Evolutionary conservation across 35 echinoderm and acorn worm genomes (phyloP), one percentile per base, ranked within the genome.

Genomic region (Heliocidaris tuberculata): DNA sequence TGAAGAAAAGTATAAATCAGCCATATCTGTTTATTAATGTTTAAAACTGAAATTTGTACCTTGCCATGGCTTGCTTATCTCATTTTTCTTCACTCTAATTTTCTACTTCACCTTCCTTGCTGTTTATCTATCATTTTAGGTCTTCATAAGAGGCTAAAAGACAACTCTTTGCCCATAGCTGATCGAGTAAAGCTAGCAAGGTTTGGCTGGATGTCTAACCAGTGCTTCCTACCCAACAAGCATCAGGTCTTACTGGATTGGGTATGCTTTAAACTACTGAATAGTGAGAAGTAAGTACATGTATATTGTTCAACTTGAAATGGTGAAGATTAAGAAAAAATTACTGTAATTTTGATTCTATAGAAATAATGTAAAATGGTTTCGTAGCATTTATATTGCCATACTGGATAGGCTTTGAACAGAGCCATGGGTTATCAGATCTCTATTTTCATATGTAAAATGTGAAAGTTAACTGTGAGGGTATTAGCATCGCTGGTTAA

Each of bases 221-320:
- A 96, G 65, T 99, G 98, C 85, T 96, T 95, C 94, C 93, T 99
- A 31, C 98, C 98, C 31, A 99, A 99, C 90, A 99, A 97, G 93
- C 91, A 97, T 21, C 96, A 97, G 88, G 96, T 97, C 71, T 60
- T 99, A 32, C 61, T 97, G 47, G 95, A 97, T 48, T 99, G 98
- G 98, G 91, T 90, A 15, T 96, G 92, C 85, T 92, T 86, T 86
- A 52, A 94, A 47, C 59, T 99, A 78, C 92, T 86, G 24, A 92
- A 94, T 17, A 93, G 85, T 86, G 30, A 48, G 16, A 97, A 94
- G 96, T 97, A 88, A 70, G 96, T 86, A 65, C 16, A 8, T 42
- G 35, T 42, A 12, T 6, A 56, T 56, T 56, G 52, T 56, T 56
- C 10, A 56, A 56, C 52, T 13, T 56, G 52, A 52, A 52, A 0